Evolutionary conservation across 2,888 invertebrate species (phyloP).

Genomic region (Andrena praecox): DNA sequence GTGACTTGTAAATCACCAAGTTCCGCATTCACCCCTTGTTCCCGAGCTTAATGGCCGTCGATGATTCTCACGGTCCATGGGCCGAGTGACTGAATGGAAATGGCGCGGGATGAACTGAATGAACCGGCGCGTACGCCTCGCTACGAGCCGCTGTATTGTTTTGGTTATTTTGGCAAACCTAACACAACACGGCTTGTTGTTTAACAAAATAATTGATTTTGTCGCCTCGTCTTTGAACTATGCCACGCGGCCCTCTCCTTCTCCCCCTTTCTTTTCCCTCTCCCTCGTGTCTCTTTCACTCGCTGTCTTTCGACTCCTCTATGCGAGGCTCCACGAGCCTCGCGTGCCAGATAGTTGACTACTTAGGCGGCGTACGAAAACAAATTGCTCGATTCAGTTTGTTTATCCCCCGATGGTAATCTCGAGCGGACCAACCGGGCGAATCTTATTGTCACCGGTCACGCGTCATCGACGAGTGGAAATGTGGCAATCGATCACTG

Average conservation of each 20-base stretch:
- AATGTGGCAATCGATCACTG: neutral
- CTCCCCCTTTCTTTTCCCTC: slow-evolving; percentile 24
- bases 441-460: slow-evolving; percentile 28
- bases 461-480: neutral
- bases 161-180: slow-evolving; percentile 84
- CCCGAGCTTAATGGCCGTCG: slow-evolving; percentile 5
- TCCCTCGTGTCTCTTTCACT: slow-evolving; percentile 12
- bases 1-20: neutral
- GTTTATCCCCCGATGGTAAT: slow-evolving; percentile 67
- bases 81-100: slow-evolving; percentile 64
- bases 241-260: slow-evolving; percentile 36
- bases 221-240: slow-evolving; percentile 75
- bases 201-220: slow-evolving; percentile 84
- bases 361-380: slow-evolving; percentile 76
- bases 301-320: slow-evolving; percentile 42
- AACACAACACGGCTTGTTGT: slow-evolving; percentile 83
- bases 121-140: slow-evolving; percentile 57
- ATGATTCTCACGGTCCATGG: slow-evolving; percentile 7
- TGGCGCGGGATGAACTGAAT: slow-evolving; percentile 56
- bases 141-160: slow-evolving; percentile 76
- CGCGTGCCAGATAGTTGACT: slow-evolving; percentile 73
- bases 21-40: neutral
- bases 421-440: slow-evolving; percentile 47
- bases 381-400: slow-evolving; percentile 77
- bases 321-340: slow-evolving; percentile 50